A percentile compares a stretch with the other conserved stretches of the same genome.
phyloP scores from a whole-genome alignment of 2,797 vertebrate species.

The Artibeus jamaicensis region DNA sequence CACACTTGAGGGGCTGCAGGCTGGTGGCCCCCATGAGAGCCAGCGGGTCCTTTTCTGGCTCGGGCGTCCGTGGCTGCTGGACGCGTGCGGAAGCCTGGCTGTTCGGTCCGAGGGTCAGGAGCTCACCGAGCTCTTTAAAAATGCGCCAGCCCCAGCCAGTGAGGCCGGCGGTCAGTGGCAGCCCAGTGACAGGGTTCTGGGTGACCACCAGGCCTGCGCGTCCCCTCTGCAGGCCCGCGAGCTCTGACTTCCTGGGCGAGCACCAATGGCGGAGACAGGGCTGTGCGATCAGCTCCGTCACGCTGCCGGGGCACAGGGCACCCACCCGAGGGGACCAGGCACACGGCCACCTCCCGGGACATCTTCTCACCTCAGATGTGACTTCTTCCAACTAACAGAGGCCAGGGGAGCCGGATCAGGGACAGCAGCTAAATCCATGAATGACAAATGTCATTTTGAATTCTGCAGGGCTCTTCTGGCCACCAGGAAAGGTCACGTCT shows the following conservation, averaged over 20 bases:
- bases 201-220: constrained; percentile 60
- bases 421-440: not conserved
- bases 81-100: constrained; percentile 10
- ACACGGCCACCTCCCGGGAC: accelerated
- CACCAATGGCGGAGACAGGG: not conserved
- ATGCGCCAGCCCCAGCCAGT: constrained; percentile 71
- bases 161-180: constrained; percentile 62
- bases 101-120: constrained; percentile 58
- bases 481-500: not conserved
- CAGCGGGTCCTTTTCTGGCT: not conserved
- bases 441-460: no score
- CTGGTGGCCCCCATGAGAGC: constrained; percentile 49
- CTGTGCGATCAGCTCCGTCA: not conserved
- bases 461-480: no score
- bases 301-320: not conserved
- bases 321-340: not conserved
- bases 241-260: constrained; percentile 61
- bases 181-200: constrained; percentile 72
- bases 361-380: not conserved
- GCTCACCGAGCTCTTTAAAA: constrained; percentile 59
- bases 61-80: not conserved
- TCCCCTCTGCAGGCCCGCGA: constrained; percentile 32
- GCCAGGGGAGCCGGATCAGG: not conserved
- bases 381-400: not conserved
- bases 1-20: constrained; percentile 36